phyloP scores from a whole-genome alignment of 2,113 vertebrate genomes.

The Zapornia atra region DNA sequence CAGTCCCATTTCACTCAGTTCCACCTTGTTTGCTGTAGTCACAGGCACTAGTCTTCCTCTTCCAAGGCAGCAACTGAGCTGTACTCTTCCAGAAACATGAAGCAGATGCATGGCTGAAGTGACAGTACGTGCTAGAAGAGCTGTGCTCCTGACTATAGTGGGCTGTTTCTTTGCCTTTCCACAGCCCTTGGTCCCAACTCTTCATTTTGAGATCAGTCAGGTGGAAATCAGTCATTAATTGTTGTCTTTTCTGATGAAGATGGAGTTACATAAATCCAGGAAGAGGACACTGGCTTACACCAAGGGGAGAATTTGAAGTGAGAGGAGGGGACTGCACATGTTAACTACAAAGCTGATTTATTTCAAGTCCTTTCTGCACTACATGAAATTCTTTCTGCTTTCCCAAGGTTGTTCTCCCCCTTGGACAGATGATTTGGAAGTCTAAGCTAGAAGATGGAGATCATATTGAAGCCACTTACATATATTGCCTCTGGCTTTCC shows the following conservation, averaged over 20 bases:
- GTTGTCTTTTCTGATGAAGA: background rate
- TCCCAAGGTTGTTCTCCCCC: background rate
- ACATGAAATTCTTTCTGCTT: background rate
- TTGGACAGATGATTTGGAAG: background rate
- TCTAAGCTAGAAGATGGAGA: background rate
- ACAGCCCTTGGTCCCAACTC: fast-evolving
- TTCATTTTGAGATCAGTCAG: background rate
- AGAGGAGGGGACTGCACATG: background rate
- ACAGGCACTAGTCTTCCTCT: background rate
- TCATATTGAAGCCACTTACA: fast-evolving
- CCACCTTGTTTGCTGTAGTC: background rate
- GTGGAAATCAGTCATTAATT: background rate
- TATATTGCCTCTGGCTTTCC: background rate
- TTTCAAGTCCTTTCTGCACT: background rate
- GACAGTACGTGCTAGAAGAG: background rate
- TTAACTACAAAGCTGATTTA: background rate
- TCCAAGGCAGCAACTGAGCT: background rate
- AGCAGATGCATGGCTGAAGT: background rate
- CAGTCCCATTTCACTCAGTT: background rate
- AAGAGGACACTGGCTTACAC: background rate
- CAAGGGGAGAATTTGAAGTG: background rate
- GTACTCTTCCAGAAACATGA: background rate
- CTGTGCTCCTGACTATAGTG: fast-evolving
- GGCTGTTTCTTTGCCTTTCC: background rate
- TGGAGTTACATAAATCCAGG: background rate